Percentiles rank a stretch among this genome's conserved stretches.
These are phyloP conservation scores for Argynnis bischoffii DNA, from an alignment of 2,888 invertebrate genomes.

Conservation along the genomic window DNA sequence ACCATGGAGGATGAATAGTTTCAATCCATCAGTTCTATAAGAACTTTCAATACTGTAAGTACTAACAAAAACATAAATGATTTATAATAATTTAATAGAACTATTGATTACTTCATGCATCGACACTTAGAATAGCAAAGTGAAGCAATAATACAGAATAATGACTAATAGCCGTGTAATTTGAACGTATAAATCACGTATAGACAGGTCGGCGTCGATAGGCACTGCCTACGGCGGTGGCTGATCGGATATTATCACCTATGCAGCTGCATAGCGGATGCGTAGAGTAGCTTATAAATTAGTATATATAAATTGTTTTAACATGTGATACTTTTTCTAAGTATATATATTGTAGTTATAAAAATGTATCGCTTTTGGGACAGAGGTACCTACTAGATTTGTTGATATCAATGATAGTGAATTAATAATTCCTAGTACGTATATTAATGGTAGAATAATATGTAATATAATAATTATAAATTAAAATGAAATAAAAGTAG, in stretches of 20 bases:
- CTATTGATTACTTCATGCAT: constrained; percentile 1
- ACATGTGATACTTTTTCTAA: background rate
- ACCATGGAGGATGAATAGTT: too few relatives aligned
- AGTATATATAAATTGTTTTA: background rate
- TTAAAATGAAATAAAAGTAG: too few relatives aligned
- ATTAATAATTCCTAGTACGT: too few relatives aligned
- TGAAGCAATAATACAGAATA: constrained; percentile 22
- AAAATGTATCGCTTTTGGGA: too few relatives aligned
- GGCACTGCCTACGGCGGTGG: constrained; percentile 58
- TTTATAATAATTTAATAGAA: constrained; percentile 5
- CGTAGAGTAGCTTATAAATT: constrained; percentile 43
- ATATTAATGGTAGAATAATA: too few relatives aligned
- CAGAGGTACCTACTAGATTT: too few relatives aligned
- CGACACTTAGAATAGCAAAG: constrained; percentile 4
- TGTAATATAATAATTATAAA: too few relatives aligned
- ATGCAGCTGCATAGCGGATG: constrained; percentile 46
- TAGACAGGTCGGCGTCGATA: constrained; percentile 43
- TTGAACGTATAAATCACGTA: constrained; percentile 58
- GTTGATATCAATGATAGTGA: too few relatives aligned
- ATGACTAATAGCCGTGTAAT: constrained; percentile 44
- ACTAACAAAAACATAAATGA: too few relatives aligned
- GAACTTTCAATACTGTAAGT: too few relatives aligned
- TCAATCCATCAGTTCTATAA: too few relatives aligned
- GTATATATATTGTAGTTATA: too few relatives aligned
- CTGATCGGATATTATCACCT: constrained; percentile 75